A percentile compares a stretch with the other conserved stretches of the same genome.
Conservation (phyloP, 2,888 invertebrate genomes). For the Agrochola lota region DNA sequence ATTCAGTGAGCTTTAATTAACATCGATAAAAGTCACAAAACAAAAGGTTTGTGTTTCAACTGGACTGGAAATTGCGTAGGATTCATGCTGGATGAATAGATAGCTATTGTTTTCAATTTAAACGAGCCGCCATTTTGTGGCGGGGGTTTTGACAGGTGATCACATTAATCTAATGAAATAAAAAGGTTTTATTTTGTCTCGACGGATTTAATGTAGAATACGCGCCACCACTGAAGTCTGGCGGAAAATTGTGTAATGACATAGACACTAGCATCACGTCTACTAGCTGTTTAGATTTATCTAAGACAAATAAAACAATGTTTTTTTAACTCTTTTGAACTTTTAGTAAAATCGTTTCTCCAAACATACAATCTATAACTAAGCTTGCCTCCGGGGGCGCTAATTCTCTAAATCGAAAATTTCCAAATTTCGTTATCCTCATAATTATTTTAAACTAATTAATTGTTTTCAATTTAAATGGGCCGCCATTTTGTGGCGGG, state of each 20-base stretch:
- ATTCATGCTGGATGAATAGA: constrained; percentile 42
- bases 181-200: constrained; percentile 15
- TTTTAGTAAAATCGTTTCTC: neutral
- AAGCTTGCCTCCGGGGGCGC: neutral
- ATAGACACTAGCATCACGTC: too few species aligned
- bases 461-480: constrained; percentile 50
- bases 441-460: constrained; percentile 18
- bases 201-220: neutral
- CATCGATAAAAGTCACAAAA: constrained; percentile 49
- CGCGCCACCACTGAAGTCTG: too few species aligned
- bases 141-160: constrained; percentile 45
- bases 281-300: neutral
- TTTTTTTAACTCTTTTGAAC: neutral
- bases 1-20: constrained; percentile 46
- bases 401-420: constrained; percentile 19
- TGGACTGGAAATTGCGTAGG: constrained; percentile 44
- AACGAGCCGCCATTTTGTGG: constrained; percentile 40
- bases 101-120: constrained; percentile 53
- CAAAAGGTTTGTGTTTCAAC: constrained; percentile 37
- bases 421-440: constrained; percentile 6
- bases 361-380: neutral
- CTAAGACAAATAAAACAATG: neutral
- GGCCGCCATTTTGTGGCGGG: constrained; percentile 36
- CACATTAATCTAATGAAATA: constrained; percentile 6
- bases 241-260: too few species aligned